phyloP scores from a whole-genome alignment of 2,888 invertebrate genomes.

The Allolobophora icterica region DNA sequence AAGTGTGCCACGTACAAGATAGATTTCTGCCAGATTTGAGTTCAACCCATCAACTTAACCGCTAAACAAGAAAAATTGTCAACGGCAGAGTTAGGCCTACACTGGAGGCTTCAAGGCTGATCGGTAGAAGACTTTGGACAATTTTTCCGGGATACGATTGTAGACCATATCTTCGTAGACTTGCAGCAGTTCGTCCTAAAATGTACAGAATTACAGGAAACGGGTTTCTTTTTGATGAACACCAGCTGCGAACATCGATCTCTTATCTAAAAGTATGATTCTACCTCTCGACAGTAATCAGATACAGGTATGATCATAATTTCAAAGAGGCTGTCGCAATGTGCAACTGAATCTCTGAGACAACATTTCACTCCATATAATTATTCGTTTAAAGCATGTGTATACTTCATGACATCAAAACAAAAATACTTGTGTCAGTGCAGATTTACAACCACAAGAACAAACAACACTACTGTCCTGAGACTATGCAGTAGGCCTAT shows the following conservation, averaged over 20 bases:
- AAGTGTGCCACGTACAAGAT: background rate
- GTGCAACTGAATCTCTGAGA: background rate
- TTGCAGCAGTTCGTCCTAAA: constrained; percentile 42
- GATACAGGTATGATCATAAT: background rate
- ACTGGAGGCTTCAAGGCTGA: background rate
- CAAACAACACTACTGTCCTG: background rate
- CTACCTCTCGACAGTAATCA: background rate
- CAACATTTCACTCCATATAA: background rate
- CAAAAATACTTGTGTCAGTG: background rate
- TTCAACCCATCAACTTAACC: background rate
- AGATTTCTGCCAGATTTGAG: background rate
- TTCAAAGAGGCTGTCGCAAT: constrained; percentile 6
- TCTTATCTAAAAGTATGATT: background rate
- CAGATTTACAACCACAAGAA: background rate
- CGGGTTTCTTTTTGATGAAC: background rate
- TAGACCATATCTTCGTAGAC: constrained; percentile 40
- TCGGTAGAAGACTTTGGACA: constrained; percentile 31
- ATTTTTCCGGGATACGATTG: constrained; percentile 38
- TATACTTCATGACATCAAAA: background rate
- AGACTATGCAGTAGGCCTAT: too few relatives aligned
- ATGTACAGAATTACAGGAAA: background rate
- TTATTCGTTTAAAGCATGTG: background rate
- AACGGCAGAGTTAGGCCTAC: background rate
- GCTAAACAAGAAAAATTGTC: background rate
- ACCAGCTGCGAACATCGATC: background rate